These are phyloP conservation scores for Platysternon megacephalum DNA, from an alignment of 2,113 vertebrate species.

Conservation along the genomic window DNA sequence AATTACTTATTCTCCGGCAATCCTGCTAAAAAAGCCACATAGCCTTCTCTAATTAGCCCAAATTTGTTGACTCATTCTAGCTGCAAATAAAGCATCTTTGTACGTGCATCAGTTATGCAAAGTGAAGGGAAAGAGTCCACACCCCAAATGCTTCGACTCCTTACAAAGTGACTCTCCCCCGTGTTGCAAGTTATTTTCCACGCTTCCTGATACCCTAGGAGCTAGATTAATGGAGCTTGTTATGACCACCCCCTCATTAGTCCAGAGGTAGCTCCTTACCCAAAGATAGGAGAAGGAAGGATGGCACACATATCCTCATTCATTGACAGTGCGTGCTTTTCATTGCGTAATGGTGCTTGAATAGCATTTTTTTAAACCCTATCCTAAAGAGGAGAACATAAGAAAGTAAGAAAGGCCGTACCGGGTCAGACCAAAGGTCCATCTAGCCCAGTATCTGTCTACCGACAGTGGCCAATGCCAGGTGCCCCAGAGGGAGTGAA, in stretches of 20 bases:
- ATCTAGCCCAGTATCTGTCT: too few relatives aligned
- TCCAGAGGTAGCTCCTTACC: background rate
- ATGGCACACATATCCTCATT: background rate
- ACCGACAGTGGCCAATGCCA: too few relatives aligned
- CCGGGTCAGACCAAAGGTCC: too few relatives aligned
- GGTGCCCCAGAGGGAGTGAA: too few relatives aligned
- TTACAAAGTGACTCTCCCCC: background rate
- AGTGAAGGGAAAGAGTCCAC: background rate
- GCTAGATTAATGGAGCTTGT: background rate
- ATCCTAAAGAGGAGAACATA: background rate
- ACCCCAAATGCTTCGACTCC: background rate
- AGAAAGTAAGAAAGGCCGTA: too few relatives aligned
- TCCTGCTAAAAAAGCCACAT: background rate
- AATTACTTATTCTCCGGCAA: background rate
- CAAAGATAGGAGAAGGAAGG: background rate
- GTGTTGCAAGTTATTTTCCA: background rate
- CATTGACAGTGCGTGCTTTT: background rate
- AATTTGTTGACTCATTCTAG: background rate
- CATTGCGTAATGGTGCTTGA: background rate
- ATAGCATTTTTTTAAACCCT: background rate
- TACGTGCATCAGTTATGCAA: background rate
- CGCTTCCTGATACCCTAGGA: background rate
- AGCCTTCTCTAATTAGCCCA: background rate
- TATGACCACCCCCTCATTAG: background rate
- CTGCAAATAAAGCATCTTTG: background rate